phyloP scores from a whole-genome alignment of 2,113 vertebrate species.

The Oreocharis arfaki region DNA sequence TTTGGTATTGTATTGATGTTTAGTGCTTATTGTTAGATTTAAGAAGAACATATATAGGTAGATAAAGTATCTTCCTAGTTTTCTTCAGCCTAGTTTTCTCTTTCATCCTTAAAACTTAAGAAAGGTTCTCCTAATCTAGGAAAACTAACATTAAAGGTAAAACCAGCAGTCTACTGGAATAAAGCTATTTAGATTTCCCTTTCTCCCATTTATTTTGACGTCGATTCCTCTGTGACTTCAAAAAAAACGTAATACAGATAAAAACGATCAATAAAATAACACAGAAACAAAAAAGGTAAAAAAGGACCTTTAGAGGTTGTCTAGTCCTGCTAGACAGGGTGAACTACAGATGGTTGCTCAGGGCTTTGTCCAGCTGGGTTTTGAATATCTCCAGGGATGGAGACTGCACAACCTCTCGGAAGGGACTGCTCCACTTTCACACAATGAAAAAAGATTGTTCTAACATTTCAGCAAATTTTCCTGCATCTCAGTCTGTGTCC shows the following conservation, averaged over 20 bases:
- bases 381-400: not conserved
- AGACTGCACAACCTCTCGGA: not conserved
- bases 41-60: not conserved
- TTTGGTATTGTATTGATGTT: conserved; percentile 56
- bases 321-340: not conserved
- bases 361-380: not conserved
- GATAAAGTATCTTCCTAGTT: not conserved
- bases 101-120: not conserved
- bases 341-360: not conserved
- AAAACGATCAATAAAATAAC: not conserved
- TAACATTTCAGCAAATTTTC: not conserved
- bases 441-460: not conserved
- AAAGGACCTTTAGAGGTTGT: not conserved
- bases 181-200: not conserved
- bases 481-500: not conserved
- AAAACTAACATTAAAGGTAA: not conserved
- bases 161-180: not conserved
- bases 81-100: not conserved
- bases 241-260: not conserved
- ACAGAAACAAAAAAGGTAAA: not conserved
- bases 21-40: not conserved
- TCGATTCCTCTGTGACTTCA: not conserved
- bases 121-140: not conserved
- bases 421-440: not conserved
- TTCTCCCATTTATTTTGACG: not conserved